Conservation (phyloP, 2,113 vertebrate genomes). For the Manacus vitellinus region DNA sequence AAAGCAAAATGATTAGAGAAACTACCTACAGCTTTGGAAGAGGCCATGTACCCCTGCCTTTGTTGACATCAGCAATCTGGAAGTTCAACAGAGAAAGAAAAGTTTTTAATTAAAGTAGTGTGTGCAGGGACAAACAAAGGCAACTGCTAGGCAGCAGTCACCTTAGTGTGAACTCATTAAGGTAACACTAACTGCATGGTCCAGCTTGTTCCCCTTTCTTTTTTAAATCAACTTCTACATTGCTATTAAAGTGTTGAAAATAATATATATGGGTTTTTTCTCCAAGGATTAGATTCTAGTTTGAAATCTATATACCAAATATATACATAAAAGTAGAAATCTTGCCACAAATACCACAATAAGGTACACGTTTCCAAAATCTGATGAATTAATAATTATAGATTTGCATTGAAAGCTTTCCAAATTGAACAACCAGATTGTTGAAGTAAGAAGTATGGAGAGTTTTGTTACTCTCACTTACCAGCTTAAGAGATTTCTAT, state of each 20-base stretch:
- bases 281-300: background rate
- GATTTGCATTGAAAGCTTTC: background rate
- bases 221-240: background rate
- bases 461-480: background rate
- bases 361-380: background rate
- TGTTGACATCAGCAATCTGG: slow-evolving; percentile 1
- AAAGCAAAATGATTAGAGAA: background rate
- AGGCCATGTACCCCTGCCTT: background rate
- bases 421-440: background rate
- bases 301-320: background rate
- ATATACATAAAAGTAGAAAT: background rate
- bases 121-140: background rate
- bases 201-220: background rate
- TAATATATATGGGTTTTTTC: background rate
- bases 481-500: background rate
- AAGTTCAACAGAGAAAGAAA: background rate
- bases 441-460: background rate
- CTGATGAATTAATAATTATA: background rate
- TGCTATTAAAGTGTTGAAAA: background rate
- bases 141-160: background rate
- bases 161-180: background rate
- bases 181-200: background rate
- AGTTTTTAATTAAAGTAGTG: background rate
- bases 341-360: background rate
- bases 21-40: background rate